Evolutionary conservation across 2,888 invertebrate species (phyloP).

Genomic region (Pimpla rufipes): DNA sequence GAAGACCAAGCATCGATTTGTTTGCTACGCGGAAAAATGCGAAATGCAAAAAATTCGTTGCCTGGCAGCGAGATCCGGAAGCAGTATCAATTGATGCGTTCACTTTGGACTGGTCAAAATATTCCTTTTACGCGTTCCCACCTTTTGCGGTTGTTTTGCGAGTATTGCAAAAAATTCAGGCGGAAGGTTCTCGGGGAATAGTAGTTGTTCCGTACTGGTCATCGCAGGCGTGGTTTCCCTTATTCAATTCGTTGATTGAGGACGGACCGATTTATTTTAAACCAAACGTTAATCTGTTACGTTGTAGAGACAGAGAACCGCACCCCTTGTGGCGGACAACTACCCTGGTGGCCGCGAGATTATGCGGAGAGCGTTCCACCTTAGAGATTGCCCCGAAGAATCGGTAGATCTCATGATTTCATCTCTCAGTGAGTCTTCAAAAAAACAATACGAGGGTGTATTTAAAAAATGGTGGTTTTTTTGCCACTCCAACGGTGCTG

Average conservation of each 20-base stretch:
- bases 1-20: too few relatives aligned
- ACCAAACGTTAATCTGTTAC: slow-evolving; percentile 9
- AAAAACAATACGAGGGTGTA: slow-evolving; percentile 20
- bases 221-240: slow-evolving; percentile 63
- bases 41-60: too few relatives aligned
- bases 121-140: slow-evolving; percentile 52
- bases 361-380: background rate
- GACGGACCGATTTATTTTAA: slow-evolving; percentile 34
- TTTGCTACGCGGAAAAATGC: too few relatives aligned
- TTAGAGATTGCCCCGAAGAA: background rate
- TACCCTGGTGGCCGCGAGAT: slow-evolving; percentile 24
- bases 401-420: slow-evolving; percentile 18
- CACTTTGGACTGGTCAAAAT: slow-evolving; percentile 21
- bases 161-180: slow-evolving; percentile 50
- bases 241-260: slow-evolving; percentile 30
- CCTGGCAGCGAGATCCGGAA: too few relatives aligned
- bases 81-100: too few relatives aligned
- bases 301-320: slow-evolving; percentile 70
- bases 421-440: slow-evolving; percentile 8
- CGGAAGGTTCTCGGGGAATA: slow-evolving; percentile 56
- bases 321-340: slow-evolving; percentile 61
- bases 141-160: slow-evolving; percentile 52
- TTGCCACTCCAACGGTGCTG: background rate
- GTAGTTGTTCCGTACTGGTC: slow-evolving; percentile 61
- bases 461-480: slow-evolving; percentile 34